Conservation (phyloP, 2,888 invertebrate genomes). For the Gymnocheta viridis region DNA sequence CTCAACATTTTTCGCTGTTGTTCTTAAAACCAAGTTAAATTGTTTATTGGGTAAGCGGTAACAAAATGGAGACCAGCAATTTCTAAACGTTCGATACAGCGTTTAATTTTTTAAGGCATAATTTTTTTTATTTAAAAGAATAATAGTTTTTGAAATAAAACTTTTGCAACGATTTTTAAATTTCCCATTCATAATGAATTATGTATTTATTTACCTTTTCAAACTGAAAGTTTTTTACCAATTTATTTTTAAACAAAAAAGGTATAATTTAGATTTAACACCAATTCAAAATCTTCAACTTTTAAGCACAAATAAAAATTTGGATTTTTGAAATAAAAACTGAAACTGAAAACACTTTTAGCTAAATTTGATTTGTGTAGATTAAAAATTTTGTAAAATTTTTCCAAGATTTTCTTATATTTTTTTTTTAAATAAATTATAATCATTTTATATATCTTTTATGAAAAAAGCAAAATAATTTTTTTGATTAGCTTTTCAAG, state of each 20-base stretch:
- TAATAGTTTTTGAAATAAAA: not conserved
- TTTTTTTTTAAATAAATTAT: conserved; percentile 1
- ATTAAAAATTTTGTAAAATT: not conserved
- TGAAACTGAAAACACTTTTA: conserved; percentile 11
- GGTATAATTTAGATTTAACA: not conserved
- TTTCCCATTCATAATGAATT: no score
- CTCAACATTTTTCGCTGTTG: not conserved
- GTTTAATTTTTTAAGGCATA: not conserved
- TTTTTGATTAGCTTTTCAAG: conserved; percentile 5
- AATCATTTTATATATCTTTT: conserved; percentile 4
- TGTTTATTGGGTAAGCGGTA: conserved; percentile 38
- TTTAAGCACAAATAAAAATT: conserved; percentile 18
- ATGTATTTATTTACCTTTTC: conserved; percentile 48
- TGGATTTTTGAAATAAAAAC: not conserved
- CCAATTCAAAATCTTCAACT: conserved; percentile 6
- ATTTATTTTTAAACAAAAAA: conserved; percentile 20
- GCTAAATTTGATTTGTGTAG: not conserved
- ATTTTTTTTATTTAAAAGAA: not conserved
- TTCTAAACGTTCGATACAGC: not conserved
- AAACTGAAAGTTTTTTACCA: conserved; percentile 31
- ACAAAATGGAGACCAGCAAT: conserved; percentile 65
- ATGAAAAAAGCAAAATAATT: not conserved
- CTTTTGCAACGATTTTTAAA: not conserved
- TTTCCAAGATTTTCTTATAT: not conserved
- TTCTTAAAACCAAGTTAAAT: not conserved